Evolutionary conservation across 2,888 invertebrate species (phyloP).

Genomic region (Zaprionus lineosus): DNA sequence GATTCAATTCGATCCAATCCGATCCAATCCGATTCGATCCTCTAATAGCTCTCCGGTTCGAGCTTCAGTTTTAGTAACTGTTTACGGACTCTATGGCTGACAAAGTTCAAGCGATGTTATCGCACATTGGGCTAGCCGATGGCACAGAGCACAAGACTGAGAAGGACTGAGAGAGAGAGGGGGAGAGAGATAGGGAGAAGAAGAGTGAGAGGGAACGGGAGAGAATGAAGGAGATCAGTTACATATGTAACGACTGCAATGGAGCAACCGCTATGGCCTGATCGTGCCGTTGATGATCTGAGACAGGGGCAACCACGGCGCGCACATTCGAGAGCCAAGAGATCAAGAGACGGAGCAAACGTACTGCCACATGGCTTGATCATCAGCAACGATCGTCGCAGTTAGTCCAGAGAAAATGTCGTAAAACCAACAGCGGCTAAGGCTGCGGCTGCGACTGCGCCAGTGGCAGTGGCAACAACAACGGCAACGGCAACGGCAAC

Average conservation of each 20-base stretch:
- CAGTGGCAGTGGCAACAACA: slow-evolving; percentile 7
- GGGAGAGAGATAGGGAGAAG: background rate
- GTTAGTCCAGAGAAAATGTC: slow-evolving; percentile 49
- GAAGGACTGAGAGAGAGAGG: slow-evolving; percentile 14
- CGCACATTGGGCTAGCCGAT: slow-evolving; percentile 43
- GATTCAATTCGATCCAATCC: slow-evolving; percentile 28
- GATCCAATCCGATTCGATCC: slow-evolving; percentile 10
- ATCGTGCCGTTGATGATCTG: slow-evolving; percentile 69
- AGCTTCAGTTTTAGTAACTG: slow-evolving; percentile 31
- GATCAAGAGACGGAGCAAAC: slow-evolving; percentile 17
- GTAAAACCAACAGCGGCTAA: slow-evolving; percentile 43
- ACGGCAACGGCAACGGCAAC: slow-evolving; percentile 7
- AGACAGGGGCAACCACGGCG: slow-evolving; percentile 23
- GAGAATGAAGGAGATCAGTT: slow-evolving; percentile 28
- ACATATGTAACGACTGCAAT: slow-evolving; percentile 54
- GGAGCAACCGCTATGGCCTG: slow-evolving; percentile 39
- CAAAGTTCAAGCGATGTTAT: slow-evolving; percentile 79
- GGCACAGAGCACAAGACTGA: background rate
- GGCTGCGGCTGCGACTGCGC: slow-evolving; percentile 7
- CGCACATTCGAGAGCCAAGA: slow-evolving; percentile 15
- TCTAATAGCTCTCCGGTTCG: slow-evolving; percentile 50
- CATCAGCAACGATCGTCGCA: slow-evolving; percentile 46
- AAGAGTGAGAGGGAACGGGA: slow-evolving; percentile 8
- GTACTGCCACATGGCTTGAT: slow-evolving; percentile 46
- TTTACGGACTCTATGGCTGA: slow-evolving; percentile 45